Base-by-base conservation (phyloP, 2,797 vertebrate species). In the Argentina silus region DNA sequence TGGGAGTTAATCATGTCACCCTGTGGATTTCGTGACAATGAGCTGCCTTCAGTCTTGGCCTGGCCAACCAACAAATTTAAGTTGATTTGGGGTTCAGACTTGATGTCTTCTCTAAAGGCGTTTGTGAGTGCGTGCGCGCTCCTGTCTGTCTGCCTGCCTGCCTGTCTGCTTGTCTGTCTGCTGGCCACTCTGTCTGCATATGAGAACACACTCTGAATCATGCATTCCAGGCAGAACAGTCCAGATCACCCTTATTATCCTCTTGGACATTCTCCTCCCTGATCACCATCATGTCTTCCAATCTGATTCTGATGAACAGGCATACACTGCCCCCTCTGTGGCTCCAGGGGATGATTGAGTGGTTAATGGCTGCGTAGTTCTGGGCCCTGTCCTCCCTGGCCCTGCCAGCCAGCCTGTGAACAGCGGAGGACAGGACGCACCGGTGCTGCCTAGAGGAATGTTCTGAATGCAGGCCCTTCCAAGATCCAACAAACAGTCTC, bases 291-390 rank as follows among this genome's bases (percentile, higher is more conserved):
- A 9, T 50, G 61, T 11, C 21, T 36, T n/a, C 62, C 1, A 45
- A 36, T 36, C 10, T 57, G 55, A 57, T 57, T 11, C n/a, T 10
- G 14, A 59, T 50, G 53, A 57, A 79, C 62, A 23, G 68, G 10
- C 21, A 67, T 74, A 92, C 88, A 86, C 78, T 83, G 81, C 80
- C 5, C 74, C 78, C 80, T 86, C 85, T 91, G 80, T 90, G 80
- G 19, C 70, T 17, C 23, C 73, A 71, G 62, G 11, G 73, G 70
- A 83, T 83, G 81, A 86, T 75, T 63, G 77, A 87, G 78, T 73
- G 77, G 76, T 85, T 88, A 86, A 89, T 86, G 76, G 74, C 82
- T 64, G 78, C 83, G 86, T 83, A 86, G 80, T 83, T 83, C 78
- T n/a, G 76, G 73, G 78, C 66, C 21, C 75, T 73, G 86, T 23